Conservation (phyloP, 2,113 vertebrate species). For the Mellivora capensis region DNA sequence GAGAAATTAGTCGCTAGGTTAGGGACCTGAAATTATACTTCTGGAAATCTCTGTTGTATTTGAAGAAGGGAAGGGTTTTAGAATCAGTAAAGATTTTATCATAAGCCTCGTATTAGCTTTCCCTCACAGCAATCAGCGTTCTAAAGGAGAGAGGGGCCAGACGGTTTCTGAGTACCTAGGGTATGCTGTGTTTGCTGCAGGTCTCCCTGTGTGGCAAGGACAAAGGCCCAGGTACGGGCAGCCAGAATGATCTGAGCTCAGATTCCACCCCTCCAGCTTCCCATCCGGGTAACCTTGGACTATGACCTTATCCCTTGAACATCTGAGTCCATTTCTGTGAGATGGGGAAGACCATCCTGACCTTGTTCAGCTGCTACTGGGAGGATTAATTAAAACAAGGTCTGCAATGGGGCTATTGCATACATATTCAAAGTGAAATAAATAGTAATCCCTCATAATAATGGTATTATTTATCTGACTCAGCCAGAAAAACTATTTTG, state of each 20-base stretch:
- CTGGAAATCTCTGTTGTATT: background rate
- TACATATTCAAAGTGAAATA: background rate
- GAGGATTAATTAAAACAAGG: background rate
- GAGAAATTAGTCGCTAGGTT: background rate
- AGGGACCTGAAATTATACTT: background rate
- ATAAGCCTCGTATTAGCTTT: background rate
- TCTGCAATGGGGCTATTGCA: background rate
- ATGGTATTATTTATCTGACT: background rate
- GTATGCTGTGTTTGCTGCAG: rapidly evolving
- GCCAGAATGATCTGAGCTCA: background rate
- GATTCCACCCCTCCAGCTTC: background rate
- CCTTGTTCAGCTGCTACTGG: rapidly evolving
- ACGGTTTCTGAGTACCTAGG: background rate
- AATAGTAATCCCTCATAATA: background rate
- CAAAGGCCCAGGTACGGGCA: background rate
- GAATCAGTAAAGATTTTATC: background rate
- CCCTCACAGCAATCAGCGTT: background rate
- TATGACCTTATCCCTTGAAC: background rate
- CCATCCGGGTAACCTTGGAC: background rate
- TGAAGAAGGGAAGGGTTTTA: background rate
- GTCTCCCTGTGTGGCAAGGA: rapidly evolving
- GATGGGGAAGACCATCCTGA: background rate
- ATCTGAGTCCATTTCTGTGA: background rate
- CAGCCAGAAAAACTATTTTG: background rate
- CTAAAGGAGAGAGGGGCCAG: too few species aligned